These are phyloP conservation scores for Eubucco bourcierii DNA, from an alignment of 2,113 vertebrate genomes.

Conservation along the genomic window DNA sequence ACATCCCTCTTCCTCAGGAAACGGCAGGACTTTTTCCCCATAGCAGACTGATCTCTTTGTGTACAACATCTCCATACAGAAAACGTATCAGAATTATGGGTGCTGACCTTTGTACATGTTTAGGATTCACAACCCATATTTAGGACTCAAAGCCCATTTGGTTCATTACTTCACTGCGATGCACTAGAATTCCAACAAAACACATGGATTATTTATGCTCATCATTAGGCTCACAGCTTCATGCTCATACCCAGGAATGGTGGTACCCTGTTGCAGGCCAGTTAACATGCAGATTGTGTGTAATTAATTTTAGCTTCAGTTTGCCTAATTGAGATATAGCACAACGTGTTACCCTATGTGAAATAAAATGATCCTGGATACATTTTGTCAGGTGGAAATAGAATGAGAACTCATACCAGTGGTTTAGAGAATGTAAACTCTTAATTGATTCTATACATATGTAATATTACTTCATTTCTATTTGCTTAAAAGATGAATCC, in stretches of 20 bases:
- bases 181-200: background rate
- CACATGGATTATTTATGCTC: background rate
- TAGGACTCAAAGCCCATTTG: background rate
- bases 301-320: conserved; percentile 9
- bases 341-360: background rate
- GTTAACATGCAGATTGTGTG: background rate
- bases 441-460: background rate
- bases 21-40: background rate
- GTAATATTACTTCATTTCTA: conserved; percentile 24
- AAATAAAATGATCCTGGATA: background rate
- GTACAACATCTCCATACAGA: background rate
- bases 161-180: background rate
- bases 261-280: background rate
- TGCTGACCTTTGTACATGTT: background rate
- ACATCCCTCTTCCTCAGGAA: background rate
- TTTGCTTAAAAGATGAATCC: conserved; percentile 34
- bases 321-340: conserved; percentile 35
- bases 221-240: background rate
- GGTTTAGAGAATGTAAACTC: background rate
- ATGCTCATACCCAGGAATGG: background rate
- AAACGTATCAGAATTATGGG: background rate
- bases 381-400: conserved; percentile 6
- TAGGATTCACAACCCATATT: background rate
- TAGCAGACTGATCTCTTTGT: background rate
- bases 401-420: background rate